These are phyloP conservation scores for Ciconia stormi DNA, from an alignment of 2,113 vertebrate species.

Conservation along the genomic window DNA sequence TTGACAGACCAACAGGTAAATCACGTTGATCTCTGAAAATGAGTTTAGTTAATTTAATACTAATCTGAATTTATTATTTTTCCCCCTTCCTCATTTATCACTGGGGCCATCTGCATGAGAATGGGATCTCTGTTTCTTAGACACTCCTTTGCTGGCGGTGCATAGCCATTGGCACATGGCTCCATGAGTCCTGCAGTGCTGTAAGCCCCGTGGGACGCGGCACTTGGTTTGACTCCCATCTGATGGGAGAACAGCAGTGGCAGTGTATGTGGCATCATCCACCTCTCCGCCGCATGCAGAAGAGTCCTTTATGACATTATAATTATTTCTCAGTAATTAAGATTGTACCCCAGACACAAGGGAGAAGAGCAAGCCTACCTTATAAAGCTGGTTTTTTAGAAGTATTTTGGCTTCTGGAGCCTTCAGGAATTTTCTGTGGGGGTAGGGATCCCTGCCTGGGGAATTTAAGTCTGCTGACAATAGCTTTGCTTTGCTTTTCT, in stretches of 20 bases:
- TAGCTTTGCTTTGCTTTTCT: neutral
- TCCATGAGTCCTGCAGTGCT: neutral
- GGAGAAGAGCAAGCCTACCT: neutral
- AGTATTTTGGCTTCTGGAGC: neutral
- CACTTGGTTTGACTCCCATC: neutral
- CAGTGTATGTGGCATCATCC: neutral
- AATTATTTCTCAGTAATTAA: constrained; percentile 8
- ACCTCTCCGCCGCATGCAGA: neutral
- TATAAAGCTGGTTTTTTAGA: neutral
- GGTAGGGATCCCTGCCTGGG: neutral
- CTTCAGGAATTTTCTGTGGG: neutral
- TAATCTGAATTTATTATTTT: neutral
- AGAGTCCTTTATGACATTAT: neutral
- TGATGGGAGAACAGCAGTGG: neutral
- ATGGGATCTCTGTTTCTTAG: neutral
- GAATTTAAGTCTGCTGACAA: neutral
- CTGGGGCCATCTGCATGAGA: neutral
- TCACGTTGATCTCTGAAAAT: neutral
- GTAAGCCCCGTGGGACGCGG: accelerated
- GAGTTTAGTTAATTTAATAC: neutral
- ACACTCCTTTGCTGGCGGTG: neutral
- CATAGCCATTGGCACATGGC: neutral
- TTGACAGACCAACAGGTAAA: neutral
- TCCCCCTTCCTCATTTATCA: neutral
- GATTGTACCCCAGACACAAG: neutral